Evolutionary conservation across 2,797 vertebrate species (phyloP), one percentile per base, ranked within the genome.

Genomic region (Cercopithecus petaurista): DNA sequence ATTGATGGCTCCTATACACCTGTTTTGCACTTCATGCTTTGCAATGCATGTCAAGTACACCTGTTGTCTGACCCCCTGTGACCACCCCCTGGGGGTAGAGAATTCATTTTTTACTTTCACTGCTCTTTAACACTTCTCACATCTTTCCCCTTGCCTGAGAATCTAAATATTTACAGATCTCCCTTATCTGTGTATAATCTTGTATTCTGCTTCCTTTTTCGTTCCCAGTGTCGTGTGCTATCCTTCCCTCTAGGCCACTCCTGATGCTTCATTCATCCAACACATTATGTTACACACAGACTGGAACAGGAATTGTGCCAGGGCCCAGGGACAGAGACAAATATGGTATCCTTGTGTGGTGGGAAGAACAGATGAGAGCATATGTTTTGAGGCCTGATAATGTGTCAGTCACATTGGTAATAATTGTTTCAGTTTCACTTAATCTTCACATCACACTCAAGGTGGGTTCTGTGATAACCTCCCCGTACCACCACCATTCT

Each of bases 121-220:
- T 70, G 28, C 33, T 59, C 24, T 75, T 82, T 75, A 79, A 39
- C 59, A 46, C 82, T 88, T 86, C 36, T 88, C 52, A 94, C 50
- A 24, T 73, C 90, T 91, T 79, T 93, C 64, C 6, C 6, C 36
- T 57, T 76, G 28, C 77, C 79, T 36, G 7, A 95, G 33, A 96
- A 48, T 73, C 85, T 95, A 88, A 95, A 55, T 90, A 64, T 88
- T 96, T 95, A 85, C 61, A 94, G 46, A 55, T 82, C 24, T 76
- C 59, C 33, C 7, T 86, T 83, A 64, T 39, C 88, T 13, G 52
- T 46, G 24, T 28, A 46, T 72, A 52, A 73, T 12, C 70, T 41
- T 22, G 4, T 46, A 14, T 33, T 80, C 39, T 73, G 19, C n/a
- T 82, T 28, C 57, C 24, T 86, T 59, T 52, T 87, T 39, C 30